phyloP scores from a whole-genome alignment of 1,140 invertebrate genomes.

The Diorhabda elongata region DNA sequence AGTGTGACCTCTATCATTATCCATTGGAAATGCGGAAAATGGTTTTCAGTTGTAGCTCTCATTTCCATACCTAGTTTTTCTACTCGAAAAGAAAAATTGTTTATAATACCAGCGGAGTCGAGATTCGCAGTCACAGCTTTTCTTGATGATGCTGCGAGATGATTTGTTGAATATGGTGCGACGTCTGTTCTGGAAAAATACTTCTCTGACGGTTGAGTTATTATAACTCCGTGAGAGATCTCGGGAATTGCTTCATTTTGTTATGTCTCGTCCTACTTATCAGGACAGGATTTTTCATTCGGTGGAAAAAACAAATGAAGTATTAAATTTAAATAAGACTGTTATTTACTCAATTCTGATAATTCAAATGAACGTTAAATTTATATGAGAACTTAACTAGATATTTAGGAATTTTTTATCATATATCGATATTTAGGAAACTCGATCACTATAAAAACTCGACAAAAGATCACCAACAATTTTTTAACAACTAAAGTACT shows the following conservation, averaged over 20 bases:
- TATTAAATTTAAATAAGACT: too few relatives aligned
- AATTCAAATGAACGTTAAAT: too few relatives aligned
- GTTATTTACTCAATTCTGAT: too few relatives aligned
- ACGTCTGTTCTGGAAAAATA: not conserved
- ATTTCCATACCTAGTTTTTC: not conserved
- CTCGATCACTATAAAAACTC: too few relatives aligned
- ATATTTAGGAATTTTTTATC: too few relatives aligned
- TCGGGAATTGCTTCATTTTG: not conserved
- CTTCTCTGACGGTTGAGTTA: not conserved
- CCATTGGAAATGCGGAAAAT: not conserved
- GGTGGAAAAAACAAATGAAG: too few relatives aligned
- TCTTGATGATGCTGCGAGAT: conserved; percentile 1
- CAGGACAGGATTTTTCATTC: not conserved
- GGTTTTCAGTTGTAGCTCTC: not conserved
- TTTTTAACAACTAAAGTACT: too few relatives aligned
- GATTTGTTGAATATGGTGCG: not conserved
- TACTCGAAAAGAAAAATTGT: not conserved
- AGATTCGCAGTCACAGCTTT: not conserved
- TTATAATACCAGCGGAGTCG: not conserved
- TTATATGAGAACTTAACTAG: too few relatives aligned
- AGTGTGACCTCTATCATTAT: not conserved
- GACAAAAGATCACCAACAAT: too few relatives aligned
- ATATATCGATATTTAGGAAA: too few relatives aligned
- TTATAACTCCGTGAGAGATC: not conserved
- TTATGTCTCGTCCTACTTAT: not conserved